phyloP scores from a whole-genome alignment of 2,797 vertebrate species.

The Paratrypauchen microcephalus region DNA sequence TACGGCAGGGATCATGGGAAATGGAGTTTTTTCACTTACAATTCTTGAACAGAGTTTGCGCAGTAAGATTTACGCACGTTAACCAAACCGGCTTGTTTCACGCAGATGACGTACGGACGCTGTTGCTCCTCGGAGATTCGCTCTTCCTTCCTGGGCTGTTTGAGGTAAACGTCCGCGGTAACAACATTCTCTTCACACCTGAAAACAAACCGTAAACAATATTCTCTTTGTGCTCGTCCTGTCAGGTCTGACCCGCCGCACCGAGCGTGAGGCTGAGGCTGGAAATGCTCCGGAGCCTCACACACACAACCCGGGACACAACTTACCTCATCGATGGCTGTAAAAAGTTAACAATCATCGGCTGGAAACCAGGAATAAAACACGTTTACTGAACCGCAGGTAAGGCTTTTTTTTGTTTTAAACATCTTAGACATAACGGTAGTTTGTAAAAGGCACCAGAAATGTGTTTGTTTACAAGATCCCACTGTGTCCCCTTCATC shows the following conservation, averaged over 20 bases:
- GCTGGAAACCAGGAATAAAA: conserved; percentile 53
- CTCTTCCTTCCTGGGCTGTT: conserved; percentile 74
- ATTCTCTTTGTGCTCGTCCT: conserved; percentile 33
- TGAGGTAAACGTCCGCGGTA: conserved; percentile 71
- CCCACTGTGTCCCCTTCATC: conserved; percentile 40
- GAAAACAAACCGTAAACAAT: conserved; percentile 37
- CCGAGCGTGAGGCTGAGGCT: conserved; percentile 29
- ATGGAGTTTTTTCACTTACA: conserved; percentile 37
- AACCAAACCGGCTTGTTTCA: rapidly evolving
- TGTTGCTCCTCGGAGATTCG: conserved; percentile 65
- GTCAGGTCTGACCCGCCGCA: conserved; percentile 34
- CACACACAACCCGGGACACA: conserved; percentile 43
- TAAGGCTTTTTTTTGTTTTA: conserved; percentile 48
- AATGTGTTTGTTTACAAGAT: conserved; percentile 67
- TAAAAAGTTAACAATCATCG: conserved; percentile 74
- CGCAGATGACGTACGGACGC: conserved; percentile 53
- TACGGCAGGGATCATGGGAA: conserved; percentile 53
- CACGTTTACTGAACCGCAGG: conserved; percentile 48
- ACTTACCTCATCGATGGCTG: conserved; percentile 65
- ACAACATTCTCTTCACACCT: conserved; percentile 51
- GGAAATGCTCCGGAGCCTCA: conserved; percentile 39
- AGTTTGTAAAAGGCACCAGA: conserved; percentile 25
- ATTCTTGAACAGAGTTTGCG: conserved; percentile 64
- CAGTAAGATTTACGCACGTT: not conserved
- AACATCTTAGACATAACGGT: not conserved